Conservation (phyloP, 2,113 vertebrate genomes). For the Melanerpes formicivorus region DNA sequence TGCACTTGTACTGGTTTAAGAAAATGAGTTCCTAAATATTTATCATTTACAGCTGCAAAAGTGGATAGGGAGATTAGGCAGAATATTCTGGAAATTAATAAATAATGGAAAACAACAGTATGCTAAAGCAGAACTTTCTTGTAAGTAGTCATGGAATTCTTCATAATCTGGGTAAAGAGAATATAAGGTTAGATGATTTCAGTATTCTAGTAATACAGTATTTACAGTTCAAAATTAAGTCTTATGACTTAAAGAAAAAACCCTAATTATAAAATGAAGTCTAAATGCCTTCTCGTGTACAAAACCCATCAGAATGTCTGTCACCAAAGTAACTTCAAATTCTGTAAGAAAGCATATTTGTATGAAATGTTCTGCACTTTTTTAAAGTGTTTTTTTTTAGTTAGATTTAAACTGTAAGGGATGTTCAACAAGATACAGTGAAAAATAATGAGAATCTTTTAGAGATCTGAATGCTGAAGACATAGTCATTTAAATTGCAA, state of each 20-base stretch:
- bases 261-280: conserved; percentile 29
- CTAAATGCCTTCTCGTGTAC: neutral
- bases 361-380: conserved; percentile 1
- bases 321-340: conserved; percentile 34
- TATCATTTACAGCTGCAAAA: neutral
- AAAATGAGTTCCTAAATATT: neutral
- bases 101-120: neutral
- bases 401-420: neutral
- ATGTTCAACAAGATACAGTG: neutral
- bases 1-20: neutral
- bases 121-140: neutral
- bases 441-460: conserved; percentile 8
- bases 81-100: neutral
- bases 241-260: conserved; percentile 25
- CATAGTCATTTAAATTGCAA: conserved; percentile 53
- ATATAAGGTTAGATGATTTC: neutral
- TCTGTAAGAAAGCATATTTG: neutral
- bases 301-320: conserved; percentile 25
- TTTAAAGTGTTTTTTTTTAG: neutral
- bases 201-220: neutral
- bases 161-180: neutral
- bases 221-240: neutral
- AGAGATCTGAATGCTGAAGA: conserved; percentile 1
- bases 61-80: neutral
- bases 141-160: conserved; percentile 17